A percentile compares a stretch with the other conserved stretches of the same genome.
Evolutionary conservation across 2,113 vertebrate genomes (phyloP).

Genomic region (Dissostichus mawsoni): DNA sequence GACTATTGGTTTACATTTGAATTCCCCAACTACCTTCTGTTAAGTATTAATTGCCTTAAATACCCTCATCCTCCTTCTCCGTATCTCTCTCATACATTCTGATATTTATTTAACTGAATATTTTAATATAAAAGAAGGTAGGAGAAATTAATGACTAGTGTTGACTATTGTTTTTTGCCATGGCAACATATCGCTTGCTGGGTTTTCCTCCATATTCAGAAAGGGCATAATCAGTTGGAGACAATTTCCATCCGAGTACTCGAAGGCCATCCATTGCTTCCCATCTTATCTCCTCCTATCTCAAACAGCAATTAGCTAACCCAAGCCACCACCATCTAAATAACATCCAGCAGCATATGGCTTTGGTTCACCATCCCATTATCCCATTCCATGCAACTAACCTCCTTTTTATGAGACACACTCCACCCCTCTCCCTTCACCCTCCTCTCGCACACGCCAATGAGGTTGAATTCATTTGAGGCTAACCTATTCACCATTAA

Average conservation of each 20-base stretch:
- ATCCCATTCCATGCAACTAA: slow-evolving; percentile 69
- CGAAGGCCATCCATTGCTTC: slow-evolving; percentile 32
- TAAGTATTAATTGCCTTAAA: slow-evolving; percentile 17
- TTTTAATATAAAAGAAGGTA: neutral
- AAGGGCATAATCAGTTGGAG: slow-evolving; percentile 45
- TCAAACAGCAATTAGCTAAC: slow-evolving; percentile 71
- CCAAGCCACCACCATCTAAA: slow-evolving; percentile 47
- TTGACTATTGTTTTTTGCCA: slow-evolving; percentile 27
- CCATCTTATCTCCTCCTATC: slow-evolving; percentile 53
- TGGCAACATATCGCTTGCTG: slow-evolving; percentile 72
- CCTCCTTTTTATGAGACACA: slow-evolving; percentile 61
- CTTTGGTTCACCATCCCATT: slow-evolving; percentile 63
- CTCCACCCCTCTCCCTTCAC: slow-evolving; percentile 15
- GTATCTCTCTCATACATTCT: neutral
- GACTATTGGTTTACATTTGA: slow-evolving; percentile 3
- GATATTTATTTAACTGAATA: neutral
- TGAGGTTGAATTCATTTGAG: slow-evolving; percentile 54
- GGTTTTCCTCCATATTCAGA: slow-evolving; percentile 33
- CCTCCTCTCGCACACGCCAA: neutral
- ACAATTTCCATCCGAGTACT: slow-evolving; percentile 20
- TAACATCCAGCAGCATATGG: slow-evolving; percentile 65
- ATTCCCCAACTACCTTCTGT: neutral
- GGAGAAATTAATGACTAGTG: slow-evolving; percentile 20
- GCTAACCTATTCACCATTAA: slow-evolving; percentile 50
- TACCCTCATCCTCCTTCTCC: neutral